A percentile compares a stretch with the other conserved stretches of the same genome.
phyloP scores from a whole-genome alignment of 2,888 invertebrate species.

The Pyrocoelia pectoralis region DNA sequence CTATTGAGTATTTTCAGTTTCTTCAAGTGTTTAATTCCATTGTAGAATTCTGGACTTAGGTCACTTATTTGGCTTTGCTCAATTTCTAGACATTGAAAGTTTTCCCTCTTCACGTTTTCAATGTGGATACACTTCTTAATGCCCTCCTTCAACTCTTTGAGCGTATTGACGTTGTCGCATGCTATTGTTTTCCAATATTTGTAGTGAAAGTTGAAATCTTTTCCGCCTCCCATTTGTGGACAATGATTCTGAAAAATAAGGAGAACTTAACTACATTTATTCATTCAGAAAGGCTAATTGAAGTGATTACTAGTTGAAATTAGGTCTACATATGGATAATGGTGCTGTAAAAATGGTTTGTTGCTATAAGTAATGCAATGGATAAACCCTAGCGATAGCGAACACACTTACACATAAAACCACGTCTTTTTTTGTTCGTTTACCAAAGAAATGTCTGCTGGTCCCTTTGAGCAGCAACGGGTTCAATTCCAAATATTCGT shows the following conservation, averaged over 20 bases:
- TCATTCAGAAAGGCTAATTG: not conserved
- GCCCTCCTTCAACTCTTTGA: not conserved
- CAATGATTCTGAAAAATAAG: not conserved
- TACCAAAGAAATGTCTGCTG: too few species aligned
- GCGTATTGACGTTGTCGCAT: not conserved
- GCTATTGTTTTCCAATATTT: slow-evolving; percentile 8
- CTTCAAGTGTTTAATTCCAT: slow-evolving; percentile 5
- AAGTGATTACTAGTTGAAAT: too few species aligned
- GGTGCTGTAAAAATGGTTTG: too few species aligned
- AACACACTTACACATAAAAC: too few species aligned
- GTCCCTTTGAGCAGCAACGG: too few species aligned
- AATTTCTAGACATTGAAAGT: slow-evolving; percentile 2
- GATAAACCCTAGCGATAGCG: too few species aligned
- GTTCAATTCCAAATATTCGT: too few species aligned
- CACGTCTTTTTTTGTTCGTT: too few species aligned
- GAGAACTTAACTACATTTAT: not conserved
- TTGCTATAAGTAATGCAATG: too few species aligned
- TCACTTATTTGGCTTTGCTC: not conserved
- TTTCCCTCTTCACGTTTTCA: not conserved
- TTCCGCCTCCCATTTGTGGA: not conserved
- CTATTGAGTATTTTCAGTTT: not conserved
- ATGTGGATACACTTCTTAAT: not conserved
- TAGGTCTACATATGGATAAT: too few species aligned
- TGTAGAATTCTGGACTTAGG: not conserved
- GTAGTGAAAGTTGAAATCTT: not conserved